phyloP scores from a whole-genome alignment of 2,888 invertebrate genomes.

The Neoitamus cyanurus region DNA sequence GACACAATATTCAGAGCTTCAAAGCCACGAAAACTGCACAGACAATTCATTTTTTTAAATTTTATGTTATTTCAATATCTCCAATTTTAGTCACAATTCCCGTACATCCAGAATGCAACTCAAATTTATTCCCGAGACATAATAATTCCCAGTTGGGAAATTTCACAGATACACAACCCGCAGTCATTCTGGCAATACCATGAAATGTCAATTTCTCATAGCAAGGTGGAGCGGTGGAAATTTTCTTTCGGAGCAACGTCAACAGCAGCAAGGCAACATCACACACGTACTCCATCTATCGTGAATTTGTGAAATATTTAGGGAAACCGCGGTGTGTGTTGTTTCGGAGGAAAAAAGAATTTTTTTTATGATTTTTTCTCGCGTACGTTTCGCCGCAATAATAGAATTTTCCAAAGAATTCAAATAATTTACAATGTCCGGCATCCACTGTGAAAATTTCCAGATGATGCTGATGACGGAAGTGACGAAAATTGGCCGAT shows the following conservation, averaged over 20 bases:
- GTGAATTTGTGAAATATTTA: constrained; percentile 46
- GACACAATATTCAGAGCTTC: no score
- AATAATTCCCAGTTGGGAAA: not conserved
- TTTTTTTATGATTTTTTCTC: constrained; percentile 36
- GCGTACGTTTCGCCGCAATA: constrained; percentile 27
- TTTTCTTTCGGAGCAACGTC: constrained; percentile 41
- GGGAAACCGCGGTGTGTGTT: constrained; percentile 47
- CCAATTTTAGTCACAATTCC: not conserved
- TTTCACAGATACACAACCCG: not conserved
- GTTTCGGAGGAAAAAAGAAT: constrained; percentile 36
- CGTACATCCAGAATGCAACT: not conserved
- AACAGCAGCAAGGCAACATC: constrained; percentile 37
- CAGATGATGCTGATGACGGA: constrained; percentile 8
- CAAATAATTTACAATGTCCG: not conserved
- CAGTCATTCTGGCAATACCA: not conserved
- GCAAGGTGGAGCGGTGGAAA: constrained; percentile 42
- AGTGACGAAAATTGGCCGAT: constrained; percentile 17
- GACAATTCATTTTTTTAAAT: no score
- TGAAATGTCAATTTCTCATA: not conserved
- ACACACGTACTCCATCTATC: constrained; percentile 45
- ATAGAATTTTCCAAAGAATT: not conserved
- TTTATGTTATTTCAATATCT: no score
- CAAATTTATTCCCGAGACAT: not conserved
- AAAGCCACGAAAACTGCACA: no score
- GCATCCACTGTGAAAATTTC: constrained; percentile 8